Evolutionary conservation across 35 echinoderm and acorn worm genomes (phyloP).

Genomic region (Holothuria glaberrima): DNA sequence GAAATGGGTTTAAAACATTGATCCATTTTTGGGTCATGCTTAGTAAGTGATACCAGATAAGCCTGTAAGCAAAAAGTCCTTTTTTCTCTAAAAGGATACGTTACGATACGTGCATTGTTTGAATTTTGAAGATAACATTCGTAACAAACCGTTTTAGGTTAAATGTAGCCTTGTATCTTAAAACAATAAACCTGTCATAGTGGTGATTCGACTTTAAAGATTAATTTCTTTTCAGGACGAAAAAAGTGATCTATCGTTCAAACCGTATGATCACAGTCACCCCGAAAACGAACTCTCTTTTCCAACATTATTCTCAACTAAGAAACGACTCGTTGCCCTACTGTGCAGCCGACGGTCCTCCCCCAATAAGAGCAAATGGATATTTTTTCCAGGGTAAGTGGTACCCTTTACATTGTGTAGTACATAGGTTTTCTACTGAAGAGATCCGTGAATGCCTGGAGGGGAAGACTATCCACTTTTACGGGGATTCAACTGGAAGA

Average conservation of each 20-base stretch:
- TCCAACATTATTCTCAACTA: not conserved
- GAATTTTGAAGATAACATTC: too few relatives aligned
- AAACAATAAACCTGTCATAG: too few relatives aligned
- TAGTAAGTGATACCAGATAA: too few relatives aligned
- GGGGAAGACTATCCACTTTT: constrained; percentile 2
- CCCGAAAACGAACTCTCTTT: not conserved
- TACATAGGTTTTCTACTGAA: not conserved
- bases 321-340: not conserved
- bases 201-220: too few relatives aligned
- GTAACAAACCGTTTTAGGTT: too few relatives aligned
- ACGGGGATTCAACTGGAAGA: not conserved
- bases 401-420: not conserved
- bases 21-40: too few relatives aligned
- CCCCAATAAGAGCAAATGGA: not conserved
- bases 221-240: not conserved
- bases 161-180: too few relatives aligned
- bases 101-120: too few relatives aligned
- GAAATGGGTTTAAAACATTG: too few relatives aligned
- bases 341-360: not conserved
- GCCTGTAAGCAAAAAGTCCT: too few relatives aligned
- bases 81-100: too few relatives aligned
- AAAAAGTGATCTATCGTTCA: not conserved
- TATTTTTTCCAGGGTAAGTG: not conserved
- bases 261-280: not conserved
- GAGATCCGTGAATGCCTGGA: not conserved